These are phyloP conservation scores for Ochropacha duplaris DNA, from an alignment of 2,888 invertebrate species.

Conservation along the genomic window DNA sequence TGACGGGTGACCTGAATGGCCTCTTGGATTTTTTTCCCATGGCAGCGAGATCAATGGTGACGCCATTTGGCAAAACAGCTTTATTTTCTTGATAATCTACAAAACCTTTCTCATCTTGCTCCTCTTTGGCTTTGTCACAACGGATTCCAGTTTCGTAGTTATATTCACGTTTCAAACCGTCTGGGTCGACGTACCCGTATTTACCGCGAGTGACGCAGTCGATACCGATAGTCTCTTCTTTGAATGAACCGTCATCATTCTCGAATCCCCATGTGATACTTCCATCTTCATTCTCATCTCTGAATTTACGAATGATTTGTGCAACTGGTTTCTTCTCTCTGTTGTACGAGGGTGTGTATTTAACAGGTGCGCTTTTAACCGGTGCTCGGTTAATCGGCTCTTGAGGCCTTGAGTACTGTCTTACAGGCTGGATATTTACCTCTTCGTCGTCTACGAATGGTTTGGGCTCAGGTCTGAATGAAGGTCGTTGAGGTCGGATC, in stretches of 20 bases:
- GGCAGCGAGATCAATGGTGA: conserved; percentile 86
- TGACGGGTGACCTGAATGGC: conserved; percentile 82
- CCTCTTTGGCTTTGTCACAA: conserved; percentile 84
- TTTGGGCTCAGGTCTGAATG: conserved; percentile 76
- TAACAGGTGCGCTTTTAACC: conserved; percentile 62
- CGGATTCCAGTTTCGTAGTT: conserved; percentile 91
- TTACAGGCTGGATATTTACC: conserved; percentile 66
- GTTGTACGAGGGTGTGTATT: conserved; percentile 62
- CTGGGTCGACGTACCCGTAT: conserved; percentile 93
- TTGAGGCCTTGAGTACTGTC: conserved; percentile 74
- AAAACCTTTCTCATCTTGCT: conserved; percentile 84
- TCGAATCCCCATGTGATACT: conserved; percentile 95
- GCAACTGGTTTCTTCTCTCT: conserved; percentile 87
- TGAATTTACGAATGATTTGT: conserved; percentile 87
- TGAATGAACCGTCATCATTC: conserved; percentile 93
- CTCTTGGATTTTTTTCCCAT: conserved; percentile 89
- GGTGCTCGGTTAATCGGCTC: conserved; percentile 64
- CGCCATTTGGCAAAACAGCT: conserved; percentile 87
- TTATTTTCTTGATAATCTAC: conserved; percentile 89
- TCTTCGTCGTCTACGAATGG: conserved; percentile 76
- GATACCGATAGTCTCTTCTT: conserved; percentile 91
- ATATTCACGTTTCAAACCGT: conserved; percentile 91
- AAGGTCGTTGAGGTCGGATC: conserved; percentile 77
- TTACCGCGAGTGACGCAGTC: conserved; percentile 90
- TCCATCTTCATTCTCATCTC: conserved; percentile 91